These are phyloP conservation scores for Gorsachius magnificus DNA, from an alignment of 2,797 vertebrate genomes.

Conservation along the genomic window DNA sequence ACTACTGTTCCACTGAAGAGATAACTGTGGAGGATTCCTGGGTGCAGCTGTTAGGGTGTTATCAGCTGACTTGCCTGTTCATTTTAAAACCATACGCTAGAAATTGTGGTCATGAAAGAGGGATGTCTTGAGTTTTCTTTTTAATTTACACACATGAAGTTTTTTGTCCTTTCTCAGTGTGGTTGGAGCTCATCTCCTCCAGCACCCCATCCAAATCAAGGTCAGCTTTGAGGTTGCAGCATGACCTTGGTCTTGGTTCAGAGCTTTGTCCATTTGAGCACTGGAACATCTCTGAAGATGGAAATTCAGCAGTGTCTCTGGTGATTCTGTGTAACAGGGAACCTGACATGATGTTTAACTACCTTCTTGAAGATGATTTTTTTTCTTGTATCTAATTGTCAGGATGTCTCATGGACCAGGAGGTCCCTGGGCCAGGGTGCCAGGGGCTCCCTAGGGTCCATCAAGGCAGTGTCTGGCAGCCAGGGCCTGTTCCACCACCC, in stretches of 20 bases:
- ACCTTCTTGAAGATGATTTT: not conserved
- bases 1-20: not conserved
- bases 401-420: not conserved
- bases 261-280: not conserved
- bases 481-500: not conserved
- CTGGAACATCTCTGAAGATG: not conserved
- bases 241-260: not conserved
- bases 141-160: not conserved
- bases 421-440: not conserved
- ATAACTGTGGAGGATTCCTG: not conserved
- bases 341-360: not conserved
- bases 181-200: not conserved
- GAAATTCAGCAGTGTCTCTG: not conserved
- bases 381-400: not conserved
- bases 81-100: not conserved
- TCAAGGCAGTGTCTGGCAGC: not conserved
- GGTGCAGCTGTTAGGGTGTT: not conserved
- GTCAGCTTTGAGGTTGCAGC: not conserved
- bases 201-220: not conserved
- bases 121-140: not conserved
- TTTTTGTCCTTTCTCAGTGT: not conserved
- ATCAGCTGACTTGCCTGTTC: not conserved
- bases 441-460: not conserved
- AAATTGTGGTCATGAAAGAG: not conserved
- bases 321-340: not conserved